phyloP scores from a whole-genome alignment of 2,797 vertebrate genomes.

The Galagoides demidoff region DNA sequence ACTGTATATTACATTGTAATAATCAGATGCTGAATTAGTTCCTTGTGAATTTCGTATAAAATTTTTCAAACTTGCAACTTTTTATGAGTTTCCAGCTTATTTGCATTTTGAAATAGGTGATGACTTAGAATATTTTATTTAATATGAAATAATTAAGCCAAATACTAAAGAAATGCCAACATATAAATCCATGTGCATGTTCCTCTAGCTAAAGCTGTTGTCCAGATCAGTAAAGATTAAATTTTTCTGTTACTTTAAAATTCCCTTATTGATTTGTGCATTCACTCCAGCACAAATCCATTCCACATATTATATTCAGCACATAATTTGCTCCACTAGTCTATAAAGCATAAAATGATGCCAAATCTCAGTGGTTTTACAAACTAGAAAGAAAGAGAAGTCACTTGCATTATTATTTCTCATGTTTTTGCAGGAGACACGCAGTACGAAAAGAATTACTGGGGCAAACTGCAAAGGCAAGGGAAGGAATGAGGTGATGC shows the following conservation, averaged over 20 bases:
- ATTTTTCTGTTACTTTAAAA: neutral
- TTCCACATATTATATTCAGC: neutral
- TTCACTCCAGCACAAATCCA: neutral
- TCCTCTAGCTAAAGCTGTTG: neutral
- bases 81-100: constrained; percentile 10
- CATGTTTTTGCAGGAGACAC: neutral
- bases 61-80: neutral
- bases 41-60: neutral
- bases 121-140: neutral
- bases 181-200: neutral
- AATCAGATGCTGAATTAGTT: neutral
- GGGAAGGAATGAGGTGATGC: neutral
- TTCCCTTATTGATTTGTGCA: neutral
- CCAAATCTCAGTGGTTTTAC: neutral
- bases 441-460: neutral
- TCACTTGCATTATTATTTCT: neutral
- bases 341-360: neutral
- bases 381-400: neutral
- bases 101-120: neutral
- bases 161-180: neutral
- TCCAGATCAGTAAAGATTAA: neutral
- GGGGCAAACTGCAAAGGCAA: neutral
- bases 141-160: constrained; percentile 19
- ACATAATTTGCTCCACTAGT: neutral
- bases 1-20: neutral